Evolutionary conservation across 2,797 vertebrate genomes (phyloP).

Genomic region (Bucorvus abyssinicus): DNA sequence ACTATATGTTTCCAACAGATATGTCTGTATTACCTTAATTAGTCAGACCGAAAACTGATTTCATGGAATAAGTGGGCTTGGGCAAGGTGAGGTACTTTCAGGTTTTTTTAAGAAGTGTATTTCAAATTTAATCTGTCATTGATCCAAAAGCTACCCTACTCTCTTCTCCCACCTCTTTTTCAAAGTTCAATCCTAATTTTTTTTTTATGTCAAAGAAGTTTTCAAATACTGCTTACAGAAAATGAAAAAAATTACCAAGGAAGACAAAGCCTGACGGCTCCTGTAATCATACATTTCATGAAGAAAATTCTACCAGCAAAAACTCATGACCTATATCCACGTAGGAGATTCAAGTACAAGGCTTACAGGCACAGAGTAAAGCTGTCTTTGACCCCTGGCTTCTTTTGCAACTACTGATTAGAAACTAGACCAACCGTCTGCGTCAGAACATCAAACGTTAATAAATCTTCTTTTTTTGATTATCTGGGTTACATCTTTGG

Average conservation of each 20-base stretch:
- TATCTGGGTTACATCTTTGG: constrained; percentile 52
- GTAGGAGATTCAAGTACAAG: not conserved
- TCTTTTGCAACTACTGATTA: constrained; percentile 28
- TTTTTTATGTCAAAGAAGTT: not conserved
- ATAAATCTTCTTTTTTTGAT: not conserved
- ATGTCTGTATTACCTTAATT: not conserved
- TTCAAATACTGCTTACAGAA: not conserved
- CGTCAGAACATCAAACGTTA: constrained; percentile 42
- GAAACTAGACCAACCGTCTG: constrained; percentile 7
- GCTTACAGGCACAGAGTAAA: not conserved
- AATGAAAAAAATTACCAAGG: not conserved
- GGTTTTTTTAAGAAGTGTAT: not conserved
- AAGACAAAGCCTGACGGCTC: not conserved
- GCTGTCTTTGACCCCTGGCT: not conserved
- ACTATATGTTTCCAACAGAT: constrained; percentile 18
- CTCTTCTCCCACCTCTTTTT: not conserved
- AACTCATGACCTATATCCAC: not conserved
- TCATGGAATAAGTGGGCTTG: not conserved
- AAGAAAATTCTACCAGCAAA: not conserved
- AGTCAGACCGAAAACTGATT: not conserved
- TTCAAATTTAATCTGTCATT: not conserved
- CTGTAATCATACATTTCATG: not conserved
- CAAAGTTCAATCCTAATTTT: not conserved
- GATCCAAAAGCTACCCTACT: not conserved
- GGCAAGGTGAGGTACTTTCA: not conserved